Percentiles rank a stretch among this genome's conserved stretches.
Conservation (phyloP, 2,888 invertebrate genomes). For the Heliconius aoede region DNA sequence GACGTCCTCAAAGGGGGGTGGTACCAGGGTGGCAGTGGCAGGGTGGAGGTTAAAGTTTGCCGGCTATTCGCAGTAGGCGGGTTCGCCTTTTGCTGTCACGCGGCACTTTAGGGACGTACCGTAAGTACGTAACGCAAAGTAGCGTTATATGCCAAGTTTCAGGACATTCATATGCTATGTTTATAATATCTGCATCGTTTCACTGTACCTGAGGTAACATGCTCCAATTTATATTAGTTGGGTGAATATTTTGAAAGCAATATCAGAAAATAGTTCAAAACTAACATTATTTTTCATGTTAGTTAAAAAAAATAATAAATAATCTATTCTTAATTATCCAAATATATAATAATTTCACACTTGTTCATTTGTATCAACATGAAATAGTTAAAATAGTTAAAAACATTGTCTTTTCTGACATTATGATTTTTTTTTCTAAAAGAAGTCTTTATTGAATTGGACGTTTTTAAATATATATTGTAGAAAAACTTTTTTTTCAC, state of each 20-base stretch:
- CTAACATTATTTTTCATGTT: neutral
- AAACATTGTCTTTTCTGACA: neutral
- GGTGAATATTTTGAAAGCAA: neutral
- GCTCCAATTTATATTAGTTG: neutral
- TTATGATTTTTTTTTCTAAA: neutral
- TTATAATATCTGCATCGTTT: constrained; percentile 45
- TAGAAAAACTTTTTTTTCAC: too few species aligned
- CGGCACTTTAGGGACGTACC: constrained; percentile 81
- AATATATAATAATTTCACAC: neutral
- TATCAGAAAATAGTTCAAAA: neutral
- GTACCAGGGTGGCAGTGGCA: constrained; percentile 72
- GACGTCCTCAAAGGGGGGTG: constrained; percentile 82
- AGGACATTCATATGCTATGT: constrained; percentile 44
- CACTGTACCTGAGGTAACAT: constrained; percentile 25
- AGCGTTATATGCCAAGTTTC: constrained; percentile 49
- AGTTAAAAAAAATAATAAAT: neutral
- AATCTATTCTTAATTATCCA: neutral
- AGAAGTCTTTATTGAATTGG: too few species aligned
- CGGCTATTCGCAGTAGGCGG: constrained; percentile 72
- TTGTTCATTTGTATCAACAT: neutral
- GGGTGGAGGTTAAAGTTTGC: constrained; percentile 78
- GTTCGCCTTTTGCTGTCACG: constrained; percentile 81
- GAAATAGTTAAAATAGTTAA: too few species aligned
- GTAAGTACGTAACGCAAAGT: constrained; percentile 67
- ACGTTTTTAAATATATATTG: too few species aligned